Conservation (phyloP, 2,113 vertebrate species). For the Phalacrocorax brasilianus region DNA sequence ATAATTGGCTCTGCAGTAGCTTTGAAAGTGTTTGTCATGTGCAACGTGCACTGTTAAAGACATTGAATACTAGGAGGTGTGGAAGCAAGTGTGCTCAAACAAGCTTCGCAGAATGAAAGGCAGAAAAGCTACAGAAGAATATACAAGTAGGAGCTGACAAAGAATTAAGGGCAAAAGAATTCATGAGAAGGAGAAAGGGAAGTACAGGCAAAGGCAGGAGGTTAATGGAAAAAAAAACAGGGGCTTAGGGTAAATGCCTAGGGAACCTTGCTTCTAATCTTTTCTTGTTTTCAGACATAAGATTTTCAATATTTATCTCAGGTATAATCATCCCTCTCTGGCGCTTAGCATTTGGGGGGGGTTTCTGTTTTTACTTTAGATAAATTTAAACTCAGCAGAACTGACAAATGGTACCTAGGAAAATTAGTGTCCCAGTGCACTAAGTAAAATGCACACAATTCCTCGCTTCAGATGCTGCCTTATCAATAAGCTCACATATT, state of each 20-base stretch:
- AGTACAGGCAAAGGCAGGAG: neutral
- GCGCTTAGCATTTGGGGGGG: neutral
- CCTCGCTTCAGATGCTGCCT: neutral
- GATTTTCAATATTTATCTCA: neutral
- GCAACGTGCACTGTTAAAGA: neutral
- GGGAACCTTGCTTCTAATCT: neutral
- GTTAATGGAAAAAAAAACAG: neutral
- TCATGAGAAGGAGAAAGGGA: neutral
- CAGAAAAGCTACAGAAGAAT: neutral
- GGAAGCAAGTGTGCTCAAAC: neutral
- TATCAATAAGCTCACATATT: neutral
- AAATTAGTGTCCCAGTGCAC: neutral
- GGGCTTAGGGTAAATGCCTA: neutral
- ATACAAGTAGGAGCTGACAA: neutral
- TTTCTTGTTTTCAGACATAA: neutral
- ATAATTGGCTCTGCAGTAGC: neutral
- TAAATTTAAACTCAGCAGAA: neutral
- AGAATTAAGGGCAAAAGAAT: neutral
- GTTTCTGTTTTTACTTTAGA: neutral
- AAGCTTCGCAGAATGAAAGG: neutral
- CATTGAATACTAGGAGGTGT: neutral
- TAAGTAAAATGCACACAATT: neutral
- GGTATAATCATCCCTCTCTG: neutral
- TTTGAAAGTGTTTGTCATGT: neutral
- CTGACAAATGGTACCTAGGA: neutral